Base-by-base conservation (phyloP, 2,797 vertebrate genomes). In the Manis crassicaudata region DNA sequence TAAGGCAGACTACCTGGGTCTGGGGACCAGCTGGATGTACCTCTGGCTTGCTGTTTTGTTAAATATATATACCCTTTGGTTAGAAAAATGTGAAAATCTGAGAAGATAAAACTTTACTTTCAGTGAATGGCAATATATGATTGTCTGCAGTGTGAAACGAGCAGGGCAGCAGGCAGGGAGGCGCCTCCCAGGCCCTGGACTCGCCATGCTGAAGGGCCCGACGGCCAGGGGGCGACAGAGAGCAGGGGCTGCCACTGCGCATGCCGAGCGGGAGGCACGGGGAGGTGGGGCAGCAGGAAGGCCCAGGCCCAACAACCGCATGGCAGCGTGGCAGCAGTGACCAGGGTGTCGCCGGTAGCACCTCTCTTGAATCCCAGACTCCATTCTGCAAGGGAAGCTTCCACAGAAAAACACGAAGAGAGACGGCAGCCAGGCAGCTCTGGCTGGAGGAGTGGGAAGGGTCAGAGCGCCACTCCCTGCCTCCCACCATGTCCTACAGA, bases 41-140 rank as follows among this genome's bases (percentile, higher is more conserved):
- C 29, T n/a, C 54, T 0, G 3, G 46, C 43, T 91, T 76, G 40
- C 23, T 25, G n/a, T 50, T 92, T 76, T 62, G 65, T 73, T 52
- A 81, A 35, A 75, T 50, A 54, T 9, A 54, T 9, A 58, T 37
- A 52, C 5, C 32, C 67, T 85, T 75, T 90, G 12, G 56, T 52
- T 52, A 60, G 96, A 58, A 73, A 79, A 93, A 87, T 67, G 87
- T 95, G 95, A 85, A 94, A 93, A 87, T 83, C 23, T 20, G 79
- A 68, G 77, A 40, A 50, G 60, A 92, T 94, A 88, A 95, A 95
- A 37, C 17, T 65, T 67, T 23, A 11, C 72, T 81, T 75, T 96
- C 97, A 90, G 52, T 37, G 37, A 96, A 94, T 46, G 92, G 32
- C 92, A 86, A 54, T 60, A 88, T 3, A 58, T 62, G 72, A 97